These are phyloP conservation scores for Indri indri DNA, from an alignment of 2,113 vertebrate species.

Conservation along the genomic window DNA sequence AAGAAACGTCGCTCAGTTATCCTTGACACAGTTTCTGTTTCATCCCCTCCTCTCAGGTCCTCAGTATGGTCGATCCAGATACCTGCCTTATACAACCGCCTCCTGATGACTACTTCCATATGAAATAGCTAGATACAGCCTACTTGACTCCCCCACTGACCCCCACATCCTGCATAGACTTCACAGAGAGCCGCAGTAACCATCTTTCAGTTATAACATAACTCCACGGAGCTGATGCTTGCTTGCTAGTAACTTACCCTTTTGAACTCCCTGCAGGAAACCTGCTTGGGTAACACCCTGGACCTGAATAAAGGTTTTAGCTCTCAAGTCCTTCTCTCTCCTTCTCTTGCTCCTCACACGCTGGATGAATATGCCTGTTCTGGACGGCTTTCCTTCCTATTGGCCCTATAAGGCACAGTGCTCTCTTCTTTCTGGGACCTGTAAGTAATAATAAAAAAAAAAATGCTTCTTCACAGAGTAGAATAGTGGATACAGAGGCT, in stretches of 20 bases:
- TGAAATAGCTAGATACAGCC: neutral
- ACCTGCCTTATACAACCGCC: neutral
- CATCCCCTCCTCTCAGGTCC: too few relatives aligned
- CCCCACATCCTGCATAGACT: neutral
- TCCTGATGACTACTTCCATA: neutral
- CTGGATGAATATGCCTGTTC: neutral
- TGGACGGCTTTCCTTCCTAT: accelerated
- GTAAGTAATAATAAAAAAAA: neutral
- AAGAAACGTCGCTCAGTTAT: neutral
- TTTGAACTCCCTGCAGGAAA: neutral
- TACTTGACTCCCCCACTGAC: neutral
- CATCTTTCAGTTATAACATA: neutral
- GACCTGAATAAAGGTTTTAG: neutral
- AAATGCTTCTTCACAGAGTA: neutral
- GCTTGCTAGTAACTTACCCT: neutral
- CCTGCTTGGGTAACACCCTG: accelerated
- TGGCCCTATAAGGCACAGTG: neutral
- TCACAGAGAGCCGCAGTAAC: neutral
- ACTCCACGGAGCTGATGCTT: neutral
- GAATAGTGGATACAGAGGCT: neutral
- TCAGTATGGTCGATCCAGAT: neutral
- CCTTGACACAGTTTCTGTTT: neutral
- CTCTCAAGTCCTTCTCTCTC: neutral
- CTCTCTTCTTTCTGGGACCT: neutral
- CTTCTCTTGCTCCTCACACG: neutral